phyloP scores from a whole-genome alignment of 2,888 invertebrate genomes.

The Sympetrum striolatum region DNA sequence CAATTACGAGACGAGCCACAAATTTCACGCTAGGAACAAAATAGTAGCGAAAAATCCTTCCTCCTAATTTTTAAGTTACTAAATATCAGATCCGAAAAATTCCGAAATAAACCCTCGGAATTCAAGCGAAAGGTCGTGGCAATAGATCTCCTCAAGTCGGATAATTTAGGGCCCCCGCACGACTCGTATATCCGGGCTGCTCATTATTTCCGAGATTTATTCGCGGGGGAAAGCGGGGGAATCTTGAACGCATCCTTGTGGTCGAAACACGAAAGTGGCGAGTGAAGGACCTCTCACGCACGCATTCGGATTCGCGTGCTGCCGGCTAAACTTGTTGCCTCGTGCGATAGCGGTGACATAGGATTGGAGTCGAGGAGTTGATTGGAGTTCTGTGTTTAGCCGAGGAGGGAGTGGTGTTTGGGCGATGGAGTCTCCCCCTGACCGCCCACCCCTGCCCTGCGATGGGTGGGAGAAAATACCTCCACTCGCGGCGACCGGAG shows the following conservation, averaged over 20 bases:
- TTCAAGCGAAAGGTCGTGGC: background rate
- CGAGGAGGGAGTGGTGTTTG: background rate
- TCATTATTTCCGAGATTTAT: constrained; percentile 35
- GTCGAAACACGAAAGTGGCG: background rate
- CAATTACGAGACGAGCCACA: too few species aligned
- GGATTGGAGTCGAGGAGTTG: constrained; percentile 14
- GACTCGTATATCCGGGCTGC: background rate
- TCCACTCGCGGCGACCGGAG: background rate
- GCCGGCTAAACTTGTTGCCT: constrained; percentile 24
- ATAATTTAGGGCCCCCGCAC: background rate
- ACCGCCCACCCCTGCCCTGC: background rate
- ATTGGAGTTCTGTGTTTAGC: constrained; percentile 40
- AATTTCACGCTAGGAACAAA: too few species aligned
- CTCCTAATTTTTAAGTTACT: too few species aligned
- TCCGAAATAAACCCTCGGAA: background rate
- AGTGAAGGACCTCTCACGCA: background rate
- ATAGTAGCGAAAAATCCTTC: too few species aligned
- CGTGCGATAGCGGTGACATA: constrained; percentile 19
- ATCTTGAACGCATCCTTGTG: background rate
- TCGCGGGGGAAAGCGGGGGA: background rate
- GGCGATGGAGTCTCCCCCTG: background rate
- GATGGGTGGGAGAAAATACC: background rate
- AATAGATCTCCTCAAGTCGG: background rate
- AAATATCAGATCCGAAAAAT: too few species aligned
- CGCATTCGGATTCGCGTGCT: background rate